Evolutionary conservation across 2,888 invertebrate genomes (phyloP).

Genomic region (Platerodrilus igneus): DNA sequence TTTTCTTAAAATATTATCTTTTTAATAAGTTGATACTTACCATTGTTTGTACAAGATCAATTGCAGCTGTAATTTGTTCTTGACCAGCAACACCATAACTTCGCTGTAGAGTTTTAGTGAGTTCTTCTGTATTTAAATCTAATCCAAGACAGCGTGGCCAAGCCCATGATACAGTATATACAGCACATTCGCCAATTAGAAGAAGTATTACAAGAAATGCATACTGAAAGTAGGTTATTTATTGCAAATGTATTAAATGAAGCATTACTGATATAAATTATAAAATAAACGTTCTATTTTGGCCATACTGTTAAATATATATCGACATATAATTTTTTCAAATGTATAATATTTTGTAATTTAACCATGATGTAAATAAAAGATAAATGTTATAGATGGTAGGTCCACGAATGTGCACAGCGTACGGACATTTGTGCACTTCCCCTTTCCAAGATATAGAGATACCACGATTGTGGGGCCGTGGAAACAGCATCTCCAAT

Average conservation of each 20-base stretch:
- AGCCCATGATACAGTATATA: slow-evolving; percentile 65
- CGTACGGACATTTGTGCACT: too few species aligned
- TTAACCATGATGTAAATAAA: too few species aligned
- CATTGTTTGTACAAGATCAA: slow-evolving; percentile 71
- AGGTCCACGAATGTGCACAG: too few species aligned
- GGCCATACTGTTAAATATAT: too few species aligned
- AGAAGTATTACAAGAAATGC: slow-evolving; percentile 64
- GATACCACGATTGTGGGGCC: too few species aligned
- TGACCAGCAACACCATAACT: slow-evolving; percentile 73
- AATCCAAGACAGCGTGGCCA: slow-evolving; percentile 78
- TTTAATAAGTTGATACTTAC: slow-evolving; percentile 35
- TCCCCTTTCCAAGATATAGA: too few species aligned
- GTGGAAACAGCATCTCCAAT: too few species aligned
- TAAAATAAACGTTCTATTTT: too few species aligned
- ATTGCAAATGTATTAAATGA: slow-evolving; percentile 2
- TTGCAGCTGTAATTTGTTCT: slow-evolving; percentile 72
- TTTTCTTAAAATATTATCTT: not conserved
- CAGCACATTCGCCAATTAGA: slow-evolving; percentile 64
- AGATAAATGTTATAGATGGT: too few species aligned
- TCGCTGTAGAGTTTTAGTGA: slow-evolving; percentile 67
- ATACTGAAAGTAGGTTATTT: slow-evolving; percentile 55
- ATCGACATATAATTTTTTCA: too few species aligned
- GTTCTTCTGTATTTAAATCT: slow-evolving; percentile 61
- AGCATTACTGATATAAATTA: too few species aligned
- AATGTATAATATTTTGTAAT: too few species aligned